Base-by-base conservation (phyloP, 1,140 invertebrate genomes). In the Drosophila murphyi region DNA sequence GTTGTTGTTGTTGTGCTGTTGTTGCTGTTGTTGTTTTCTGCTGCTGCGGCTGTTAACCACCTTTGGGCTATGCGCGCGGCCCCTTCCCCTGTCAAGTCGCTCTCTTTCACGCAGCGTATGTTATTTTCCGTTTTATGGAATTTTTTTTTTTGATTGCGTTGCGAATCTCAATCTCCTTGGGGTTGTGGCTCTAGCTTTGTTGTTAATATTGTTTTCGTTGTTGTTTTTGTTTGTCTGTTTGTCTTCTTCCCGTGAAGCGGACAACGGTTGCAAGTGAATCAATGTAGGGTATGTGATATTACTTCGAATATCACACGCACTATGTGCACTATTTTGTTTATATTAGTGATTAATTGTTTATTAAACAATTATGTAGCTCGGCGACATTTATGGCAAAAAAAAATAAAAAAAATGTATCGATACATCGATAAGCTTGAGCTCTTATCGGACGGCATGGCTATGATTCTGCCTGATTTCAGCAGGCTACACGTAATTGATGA, bases 261-360 rank as follows among this genome's bases (percentile, higher is more conserved):
- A 54, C 28, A 35, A 7, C 34, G 35, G 8, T 68, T 47, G 56
- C 6, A 29, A 28, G n/a, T 32, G 29, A 45, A 55, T 70, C n/a
- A 37, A 74, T 62, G 34, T 34, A 37, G 47, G 45, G 28, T 34
- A 39, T 7, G 10, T 52, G 48, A 32, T 54, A 68, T 68, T 73
- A 56, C 5, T 35, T 37, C 28, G 37, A 51, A 43, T 59, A 76
- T 64, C 52, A 69, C 61, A 76, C 71, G 65, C 52, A 80, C 68
- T 62, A 67, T 71, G 68, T 73, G 73, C 73, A 85, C 81, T 74
- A 65, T 78, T 74, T 82, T 86, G 82, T 86, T 86, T 86, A 87
- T 87, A 87, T 87, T 82, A 72, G 82, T 87, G 83, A 86, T 86
- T 87, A 88, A 87, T 87, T 86, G 82, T 86, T 86, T 87, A 88